Conservation (phyloP, 1,140 invertebrate species). For the Magallana angulata region DNA sequence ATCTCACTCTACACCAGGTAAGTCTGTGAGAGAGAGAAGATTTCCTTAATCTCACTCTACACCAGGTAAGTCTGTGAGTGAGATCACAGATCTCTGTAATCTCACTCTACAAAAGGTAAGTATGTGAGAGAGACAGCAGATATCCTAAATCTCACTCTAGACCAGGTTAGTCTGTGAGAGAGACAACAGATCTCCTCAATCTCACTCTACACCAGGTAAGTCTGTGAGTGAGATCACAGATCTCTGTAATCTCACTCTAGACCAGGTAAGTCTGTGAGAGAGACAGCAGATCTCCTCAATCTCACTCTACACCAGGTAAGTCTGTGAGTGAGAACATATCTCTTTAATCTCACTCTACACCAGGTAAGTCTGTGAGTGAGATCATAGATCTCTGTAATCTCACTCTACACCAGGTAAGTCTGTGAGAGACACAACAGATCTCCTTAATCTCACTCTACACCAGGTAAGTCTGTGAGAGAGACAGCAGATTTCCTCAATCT, state of each 20-base stretch:
- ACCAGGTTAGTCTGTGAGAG: not conserved
- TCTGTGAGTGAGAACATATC: not conserved
- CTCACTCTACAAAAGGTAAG: not conserved
- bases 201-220: not conserved
- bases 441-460: slow-evolving; percentile 14
- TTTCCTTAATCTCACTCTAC: not conserved
- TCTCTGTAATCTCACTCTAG: not conserved
- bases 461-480: not conserved
- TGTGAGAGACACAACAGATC: not conserved
- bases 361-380: not conserved
- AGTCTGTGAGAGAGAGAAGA: not conserved
- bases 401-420: not conserved
- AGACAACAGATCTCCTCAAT: not conserved
- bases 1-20: not conserved
- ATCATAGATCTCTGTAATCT: not conserved
- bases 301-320: not conserved
- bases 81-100: too few relatives aligned
- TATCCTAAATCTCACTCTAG: not conserved
- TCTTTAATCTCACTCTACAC: not conserved
- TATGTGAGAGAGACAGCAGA: not conserved
- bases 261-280: not conserved
- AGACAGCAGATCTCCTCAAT: not conserved
- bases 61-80: not conserved
- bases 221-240: not conserved
- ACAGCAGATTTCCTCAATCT: not conserved